Conservation (phyloP, 2,797 vertebrate genomes). For the Taenioides sp. region DNA sequence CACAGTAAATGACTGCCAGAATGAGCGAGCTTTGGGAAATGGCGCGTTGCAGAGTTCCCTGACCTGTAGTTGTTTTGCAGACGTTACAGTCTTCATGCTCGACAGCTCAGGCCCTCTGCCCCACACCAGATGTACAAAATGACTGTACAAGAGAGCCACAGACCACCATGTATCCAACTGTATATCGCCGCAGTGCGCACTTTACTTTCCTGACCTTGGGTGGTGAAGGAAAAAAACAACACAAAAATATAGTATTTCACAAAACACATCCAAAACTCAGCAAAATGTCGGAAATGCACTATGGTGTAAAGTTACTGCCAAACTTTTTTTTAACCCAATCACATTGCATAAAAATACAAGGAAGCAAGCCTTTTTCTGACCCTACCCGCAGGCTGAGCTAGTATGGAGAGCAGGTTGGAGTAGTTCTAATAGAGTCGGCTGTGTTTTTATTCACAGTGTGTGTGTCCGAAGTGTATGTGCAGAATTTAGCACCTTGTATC, state of each 20-base stretch:
- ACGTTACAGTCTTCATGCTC: constrained; percentile 11
- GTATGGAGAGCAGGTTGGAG: constrained; percentile 4
- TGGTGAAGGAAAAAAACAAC: constrained; percentile 18
- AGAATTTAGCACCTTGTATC: constrained; percentile 49
- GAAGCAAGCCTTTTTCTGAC: constrained; percentile 23
- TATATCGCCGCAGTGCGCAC: not conserved
- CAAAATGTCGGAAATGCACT: constrained; percentile 9
- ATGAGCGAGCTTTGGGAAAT: not conserved
- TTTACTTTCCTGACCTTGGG: constrained; percentile 16
- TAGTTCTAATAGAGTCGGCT: constrained; percentile 6
- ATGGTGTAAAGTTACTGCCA: constrained; percentile 11
- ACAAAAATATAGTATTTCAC: constrained; percentile 1
- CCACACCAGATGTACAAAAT: constrained; percentile 2
- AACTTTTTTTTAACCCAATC: constrained; percentile 13
- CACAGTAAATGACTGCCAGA: constrained; percentile 12
- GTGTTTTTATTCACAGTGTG: constrained; percentile 8
- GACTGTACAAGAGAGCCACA: constrained; percentile 7
- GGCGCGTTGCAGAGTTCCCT: constrained; percentile 10
- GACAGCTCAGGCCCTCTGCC: constrained; percentile 5
- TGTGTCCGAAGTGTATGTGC: constrained; percentile 11
- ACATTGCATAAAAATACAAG: constrained; percentile 13
- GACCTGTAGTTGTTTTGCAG: constrained; percentile 18
- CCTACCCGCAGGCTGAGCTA: not conserved
- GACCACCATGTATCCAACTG: not conserved
- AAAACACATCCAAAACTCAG: constrained; percentile 17